phyloP scores from a whole-genome alignment of 2,888 invertebrate species.

The Diachrysia chrysitis region DNA sequence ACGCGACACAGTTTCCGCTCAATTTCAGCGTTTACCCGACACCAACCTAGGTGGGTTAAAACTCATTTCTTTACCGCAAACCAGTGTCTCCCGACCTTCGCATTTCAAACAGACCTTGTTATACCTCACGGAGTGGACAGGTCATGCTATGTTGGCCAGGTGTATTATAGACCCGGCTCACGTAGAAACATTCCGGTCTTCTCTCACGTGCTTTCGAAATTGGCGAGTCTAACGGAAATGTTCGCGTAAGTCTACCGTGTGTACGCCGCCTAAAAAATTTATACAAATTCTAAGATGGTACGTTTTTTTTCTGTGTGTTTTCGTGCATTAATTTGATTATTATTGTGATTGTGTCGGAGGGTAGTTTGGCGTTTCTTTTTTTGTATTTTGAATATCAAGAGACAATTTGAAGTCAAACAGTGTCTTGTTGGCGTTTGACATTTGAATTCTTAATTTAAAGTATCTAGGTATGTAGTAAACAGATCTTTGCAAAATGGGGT shows the following conservation, averaged over 20 bases:
- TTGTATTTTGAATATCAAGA: background rate
- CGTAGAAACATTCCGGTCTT: constrained; percentile 69
- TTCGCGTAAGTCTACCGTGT: constrained; percentile 61
- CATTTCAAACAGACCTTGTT: background rate
- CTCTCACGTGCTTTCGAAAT: constrained; percentile 76
- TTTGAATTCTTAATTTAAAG: constrained; percentile 4
- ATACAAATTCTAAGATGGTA: constrained; percentile 43
- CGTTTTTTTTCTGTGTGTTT: constrained; percentile 22
- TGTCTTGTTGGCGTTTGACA: background rate
- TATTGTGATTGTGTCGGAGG: constrained; percentile 28
- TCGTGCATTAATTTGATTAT: constrained; percentile 27
- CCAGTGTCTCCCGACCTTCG: constrained; percentile 21
- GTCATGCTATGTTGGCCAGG: constrained; percentile 52
- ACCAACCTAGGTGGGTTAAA: constrained; percentile 68
- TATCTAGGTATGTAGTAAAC: background rate
- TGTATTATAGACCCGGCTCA: constrained; percentile 68
- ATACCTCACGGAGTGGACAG: constrained; percentile 29
- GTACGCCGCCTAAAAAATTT: constrained; percentile 51
- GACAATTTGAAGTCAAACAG: background rate
- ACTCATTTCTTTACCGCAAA: constrained; percentile 68
- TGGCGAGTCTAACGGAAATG: constrained; percentile 72
- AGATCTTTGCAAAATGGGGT: background rate
- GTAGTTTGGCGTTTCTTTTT: constrained; percentile 17
- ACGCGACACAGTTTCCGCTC: constrained; percentile 70
- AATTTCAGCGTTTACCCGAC: constrained; percentile 72